Conservation (phyloP, 2,113 vertebrate genomes). For the Pachyramphus minor region DNA sequence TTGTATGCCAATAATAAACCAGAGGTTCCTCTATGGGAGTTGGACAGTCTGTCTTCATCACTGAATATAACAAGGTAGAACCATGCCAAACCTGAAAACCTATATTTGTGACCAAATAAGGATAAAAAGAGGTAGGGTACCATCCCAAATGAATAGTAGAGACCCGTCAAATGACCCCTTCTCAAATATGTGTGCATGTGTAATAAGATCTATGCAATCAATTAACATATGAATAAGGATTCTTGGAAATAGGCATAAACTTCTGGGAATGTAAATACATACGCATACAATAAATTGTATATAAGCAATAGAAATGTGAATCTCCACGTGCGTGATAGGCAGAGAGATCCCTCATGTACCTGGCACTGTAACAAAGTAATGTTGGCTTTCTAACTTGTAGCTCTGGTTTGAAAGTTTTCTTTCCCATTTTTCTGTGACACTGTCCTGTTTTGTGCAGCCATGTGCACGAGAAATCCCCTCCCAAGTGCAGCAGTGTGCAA, state of each 20-base stretch:
- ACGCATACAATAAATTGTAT: background rate
- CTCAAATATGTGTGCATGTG: too few relatives aligned
- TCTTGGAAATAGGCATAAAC: background rate
- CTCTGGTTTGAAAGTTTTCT: background rate
- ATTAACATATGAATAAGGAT: background rate
- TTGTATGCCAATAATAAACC: background rate
- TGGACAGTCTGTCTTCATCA: background rate
- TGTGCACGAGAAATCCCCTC: accelerated
- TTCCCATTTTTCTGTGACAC: background rate
- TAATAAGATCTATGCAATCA: background rate
- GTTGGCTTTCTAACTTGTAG: background rate
- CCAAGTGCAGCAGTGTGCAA: accelerated
- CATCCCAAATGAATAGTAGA: background rate
- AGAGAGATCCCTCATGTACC: background rate
- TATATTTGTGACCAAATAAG: background rate
- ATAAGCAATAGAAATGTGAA: background rate
- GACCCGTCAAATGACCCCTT: background rate
- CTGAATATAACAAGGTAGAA: background rate
- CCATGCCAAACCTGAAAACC: too few relatives aligned
- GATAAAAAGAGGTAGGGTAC: background rate
- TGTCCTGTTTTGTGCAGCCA: accelerated
- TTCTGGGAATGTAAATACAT: background rate
- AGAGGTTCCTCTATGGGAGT: background rate
- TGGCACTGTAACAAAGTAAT: background rate
- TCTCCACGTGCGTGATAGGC: background rate